Percentiles rank a stretch among this genome's conserved stretches.
phyloP scores from a whole-genome alignment of 2,888 invertebrate species.

The Cosmorhoe ocellata region DNA sequence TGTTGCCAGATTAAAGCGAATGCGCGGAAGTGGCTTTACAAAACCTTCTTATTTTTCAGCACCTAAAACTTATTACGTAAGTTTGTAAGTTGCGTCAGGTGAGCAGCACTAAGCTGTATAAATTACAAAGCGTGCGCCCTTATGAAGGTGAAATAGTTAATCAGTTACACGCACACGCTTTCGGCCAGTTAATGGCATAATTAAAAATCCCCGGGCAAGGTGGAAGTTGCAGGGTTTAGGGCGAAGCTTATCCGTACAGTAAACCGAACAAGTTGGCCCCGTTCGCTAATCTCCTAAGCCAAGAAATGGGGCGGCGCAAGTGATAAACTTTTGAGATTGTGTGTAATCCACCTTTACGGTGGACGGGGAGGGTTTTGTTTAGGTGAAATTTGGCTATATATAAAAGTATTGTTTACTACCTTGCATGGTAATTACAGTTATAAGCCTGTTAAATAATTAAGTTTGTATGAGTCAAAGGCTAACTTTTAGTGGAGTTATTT shows the following conservation, averaged over 20 bases:
- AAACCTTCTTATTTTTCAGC: conserved; percentile 13
- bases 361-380: conserved; percentile 6
- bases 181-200: conserved; percentile 70
- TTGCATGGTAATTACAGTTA: too few relatives aligned
- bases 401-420: neutral
- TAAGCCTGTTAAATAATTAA: too few relatives aligned
- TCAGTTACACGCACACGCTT: conserved; percentile 68
- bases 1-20: conserved; percentile 35
- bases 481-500: too few relatives aligned
- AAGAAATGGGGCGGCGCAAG: conserved; percentile 61
- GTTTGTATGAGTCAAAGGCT: too few relatives aligned
- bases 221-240: conserved; percentile 40
- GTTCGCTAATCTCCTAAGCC: conserved; percentile 76
- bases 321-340: conserved; percentile 56
- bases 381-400: neutral
- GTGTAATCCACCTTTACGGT: conserved; percentile 10
- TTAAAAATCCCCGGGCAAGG: conserved; percentile 68
- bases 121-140: conserved; percentile 63
- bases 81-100: conserved; percentile 39
- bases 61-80: conserved; percentile 8
- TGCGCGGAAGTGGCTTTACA: conserved; percentile 17
- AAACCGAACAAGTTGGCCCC: conserved; percentile 71
- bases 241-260: conserved; percentile 65
- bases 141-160: conserved; percentile 65
- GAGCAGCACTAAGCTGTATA: conserved; percentile 54